Base-by-base conservation (phyloP, 1,140 invertebrate genomes). In the Philaenus spumarius region DNA sequence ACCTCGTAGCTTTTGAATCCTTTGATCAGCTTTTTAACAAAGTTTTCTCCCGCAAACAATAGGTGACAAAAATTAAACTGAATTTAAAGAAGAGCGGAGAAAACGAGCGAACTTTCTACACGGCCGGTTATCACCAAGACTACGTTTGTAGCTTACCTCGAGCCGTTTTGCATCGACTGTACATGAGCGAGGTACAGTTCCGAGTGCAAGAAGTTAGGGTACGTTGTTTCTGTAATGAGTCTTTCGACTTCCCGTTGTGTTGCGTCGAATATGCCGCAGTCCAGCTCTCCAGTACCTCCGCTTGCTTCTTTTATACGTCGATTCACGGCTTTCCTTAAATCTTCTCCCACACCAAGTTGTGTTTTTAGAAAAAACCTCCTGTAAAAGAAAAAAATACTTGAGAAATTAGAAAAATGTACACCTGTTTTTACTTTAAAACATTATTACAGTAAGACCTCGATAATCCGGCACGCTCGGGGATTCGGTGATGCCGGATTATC, bases 171-270 rank as follows among this genome's bases (percentile, higher is more conserved):
- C 64, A 77, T 78, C 40, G 76, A 81, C 71, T 90, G 85, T 66
- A 95, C 84, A 75, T 93, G 89, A 68, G 89, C 81, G 66, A 95
- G 81, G 78, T 95, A 97, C 68, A 91, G 81, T 65, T 95, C 92
- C 60, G 90, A 94, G 65, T 85, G 85, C 58, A 96, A 79, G 73
- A 97, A 97, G 72, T 89, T 89, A 39, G 88, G 87, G 75, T 95
- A 95, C 45, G 89, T 89, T 24, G 90, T 87, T 67, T 87, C 85
- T 60, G 83, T 84, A 69, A 96, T 93, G 34, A 85, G 79, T 39
- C 80, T 77, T 72, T 93, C 89, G 58, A 95, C 87, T 74, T 91
- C 80, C 17, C 72, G 65, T 67, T 87, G 84, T 40, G 83, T 85
- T 62, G 75, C 76, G 69, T 88, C 84, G 69, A 87, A 88, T 47